Evolutionary conservation across 1,140 invertebrate species (phyloP), one percentile per base, ranked within the genome.

Genomic region (Meloidogyne chitwoodi): DNA sequence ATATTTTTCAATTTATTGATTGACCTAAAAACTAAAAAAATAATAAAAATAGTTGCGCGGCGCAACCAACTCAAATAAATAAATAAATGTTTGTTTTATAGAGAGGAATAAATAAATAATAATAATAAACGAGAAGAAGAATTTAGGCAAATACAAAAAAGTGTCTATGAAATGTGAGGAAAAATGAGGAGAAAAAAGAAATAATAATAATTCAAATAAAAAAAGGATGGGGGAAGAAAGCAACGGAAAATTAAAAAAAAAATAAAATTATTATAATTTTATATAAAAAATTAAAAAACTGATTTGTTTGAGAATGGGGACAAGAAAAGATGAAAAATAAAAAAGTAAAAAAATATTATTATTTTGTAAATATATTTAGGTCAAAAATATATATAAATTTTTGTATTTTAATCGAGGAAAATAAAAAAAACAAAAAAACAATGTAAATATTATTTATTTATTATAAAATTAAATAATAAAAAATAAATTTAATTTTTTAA

Each of bases 261-360:
- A 38, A 66, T 14, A 38, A 38, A 38, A 38, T 38, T 38, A 38
- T 38, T 38, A 38, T 38, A 66, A 22, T 66, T 66, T 31, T 38
- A 66, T 66, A 19, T 66, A 66, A 66, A 66, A 66, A 66, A 38
- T 22, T 26, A n/a, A 14, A 29, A 66, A 66, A n/a, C n/a, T 66
- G 22, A 29, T 66, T 38, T 19, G n/a, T 66, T 56, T 56, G 48
- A n/a, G 48, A 56, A 56, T 56, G 48, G n/a, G 48, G 48, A 56
- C 48, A 56, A 56, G 2, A 56, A 56, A 56, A 19, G 6, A 56
- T 4, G n/a, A 14, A 56, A 56, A 6, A 22, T 6, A 56, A 6
- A 8, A n/a, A 56, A n/a, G n/a, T 6, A n/a, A 56, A n/a, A 56
- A n/a, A 56, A 6, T n/a, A n/a, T 41, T 41, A 38, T 41, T 41